A percentile compares a stretch with the other conserved stretches of the same genome.
Evolutionary conservation across 2,113 vertebrate genomes (phyloP).

Genomic region (Microtus pennsylvanicus): DNA sequence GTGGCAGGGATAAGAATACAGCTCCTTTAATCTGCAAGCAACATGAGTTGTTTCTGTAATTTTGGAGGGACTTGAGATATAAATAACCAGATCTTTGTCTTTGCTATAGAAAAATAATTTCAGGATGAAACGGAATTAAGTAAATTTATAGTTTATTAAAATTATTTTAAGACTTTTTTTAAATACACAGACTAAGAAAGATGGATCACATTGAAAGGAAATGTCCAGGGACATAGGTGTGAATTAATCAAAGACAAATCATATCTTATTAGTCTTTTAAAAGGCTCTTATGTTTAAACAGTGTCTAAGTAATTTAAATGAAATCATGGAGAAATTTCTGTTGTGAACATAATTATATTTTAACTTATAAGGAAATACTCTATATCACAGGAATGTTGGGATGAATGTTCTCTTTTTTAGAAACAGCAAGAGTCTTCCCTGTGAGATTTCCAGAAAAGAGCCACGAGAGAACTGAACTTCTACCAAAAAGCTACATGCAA

Average conservation of each 20-base stretch:
- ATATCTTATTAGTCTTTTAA: background rate
- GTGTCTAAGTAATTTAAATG: background rate
- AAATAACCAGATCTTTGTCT: background rate
- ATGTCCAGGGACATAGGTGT: no score
- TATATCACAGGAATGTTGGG: background rate
- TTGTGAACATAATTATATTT: no score
- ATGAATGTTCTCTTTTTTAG: background rate
- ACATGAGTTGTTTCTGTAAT: no score
- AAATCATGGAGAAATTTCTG: background rate
- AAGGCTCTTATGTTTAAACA: background rate
- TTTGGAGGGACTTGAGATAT: no score
- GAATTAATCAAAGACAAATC: background rate
- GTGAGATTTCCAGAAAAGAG: background rate
- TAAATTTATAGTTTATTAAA: background rate
- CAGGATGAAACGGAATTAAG: fast-evolving
- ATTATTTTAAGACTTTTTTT: background rate
- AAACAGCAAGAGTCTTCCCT: background rate
- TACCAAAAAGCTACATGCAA: background rate
- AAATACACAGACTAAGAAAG: no score
- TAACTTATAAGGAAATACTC: background rate
- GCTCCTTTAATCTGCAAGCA: background rate
- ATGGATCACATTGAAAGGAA: background rate
- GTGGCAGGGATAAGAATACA: background rate
- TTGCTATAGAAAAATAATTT: background rate
- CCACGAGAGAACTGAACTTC: background rate